Evolutionary conservation across 2,797 vertebrate genomes (phyloP).

Genomic region (Chrysocyon brachyurus): DNA sequence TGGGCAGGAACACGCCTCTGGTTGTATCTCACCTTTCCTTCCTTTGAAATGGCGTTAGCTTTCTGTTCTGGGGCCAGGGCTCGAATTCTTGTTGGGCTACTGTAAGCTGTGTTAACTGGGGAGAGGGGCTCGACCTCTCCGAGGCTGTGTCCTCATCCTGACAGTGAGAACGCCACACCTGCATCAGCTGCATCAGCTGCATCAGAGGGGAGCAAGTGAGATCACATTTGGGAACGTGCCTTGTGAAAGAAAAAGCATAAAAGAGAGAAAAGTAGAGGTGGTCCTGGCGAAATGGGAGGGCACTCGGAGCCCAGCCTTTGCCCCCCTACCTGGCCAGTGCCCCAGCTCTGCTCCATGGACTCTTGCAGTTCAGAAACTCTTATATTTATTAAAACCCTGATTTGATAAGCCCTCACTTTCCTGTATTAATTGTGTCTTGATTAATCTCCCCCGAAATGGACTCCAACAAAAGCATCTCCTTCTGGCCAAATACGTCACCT

Average conservation of each 20-base stretch:
- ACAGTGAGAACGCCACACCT: neutral
- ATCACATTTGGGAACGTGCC: neutral
- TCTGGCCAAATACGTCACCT: neutral
- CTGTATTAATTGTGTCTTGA: neutral
- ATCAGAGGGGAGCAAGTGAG: neutral
- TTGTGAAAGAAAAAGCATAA: neutral
- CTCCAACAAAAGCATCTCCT: neutral
- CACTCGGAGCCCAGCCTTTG: neutral
- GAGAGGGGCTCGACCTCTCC: neutral
- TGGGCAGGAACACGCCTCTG: neutral
- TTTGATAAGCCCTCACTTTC: neutral
- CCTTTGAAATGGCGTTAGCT: neutral
- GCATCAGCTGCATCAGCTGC: neutral
- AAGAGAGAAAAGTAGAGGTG: neutral
- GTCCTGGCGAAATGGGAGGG: neutral
- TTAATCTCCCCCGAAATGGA: neutral
- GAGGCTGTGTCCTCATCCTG: neutral
- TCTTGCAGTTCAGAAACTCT: neutral
- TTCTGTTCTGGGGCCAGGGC: neutral
- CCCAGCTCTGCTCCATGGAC: neutral
- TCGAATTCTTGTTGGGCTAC: neutral
- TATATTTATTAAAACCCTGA: neutral
- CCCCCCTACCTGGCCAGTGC: neutral
- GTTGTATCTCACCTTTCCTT: neutral
- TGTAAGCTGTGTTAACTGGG: neutral